Evolutionary conservation across 2,797 vertebrate genomes (phyloP).

Genomic region (Galaxias olidus): DNA sequence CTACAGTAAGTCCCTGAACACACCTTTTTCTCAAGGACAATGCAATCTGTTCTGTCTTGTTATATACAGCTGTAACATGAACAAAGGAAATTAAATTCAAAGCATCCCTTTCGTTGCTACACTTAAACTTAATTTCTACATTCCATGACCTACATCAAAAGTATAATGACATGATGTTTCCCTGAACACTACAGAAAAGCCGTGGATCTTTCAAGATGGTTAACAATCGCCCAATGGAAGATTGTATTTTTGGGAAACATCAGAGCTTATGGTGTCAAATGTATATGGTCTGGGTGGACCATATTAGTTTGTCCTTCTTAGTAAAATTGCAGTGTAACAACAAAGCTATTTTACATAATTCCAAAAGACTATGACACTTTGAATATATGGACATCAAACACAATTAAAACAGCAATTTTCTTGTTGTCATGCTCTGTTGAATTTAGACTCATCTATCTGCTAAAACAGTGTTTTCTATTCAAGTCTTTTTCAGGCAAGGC

Average conservation of each 20-base stretch:
- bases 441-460: conserved; percentile 63
- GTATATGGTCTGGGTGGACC: too few species aligned
- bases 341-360: conserved; percentile 12
- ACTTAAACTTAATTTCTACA: conserved; percentile 50
- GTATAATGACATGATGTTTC: neutral
- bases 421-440: conserved; percentile 41
- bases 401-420: conserved; percentile 50
- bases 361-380: conserved; percentile 36
- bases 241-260: too few species aligned
- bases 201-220: too few species aligned
- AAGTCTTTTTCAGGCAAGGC: conserved; percentile 52
- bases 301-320: too few species aligned
- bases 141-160: conserved; percentile 15
- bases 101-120: conserved; percentile 62
- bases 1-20: conserved; percentile 38
- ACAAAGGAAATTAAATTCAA: conserved; percentile 71
- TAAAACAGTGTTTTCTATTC: conserved; percentile 63
- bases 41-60: conserved; percentile 72
- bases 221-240: too few species aligned
- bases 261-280: too few species aligned
- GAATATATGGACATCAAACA: conserved; percentile 39
- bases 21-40: conserved; percentile 51
- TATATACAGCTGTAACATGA: conserved; percentile 73
- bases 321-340: too few species aligned
- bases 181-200: neutral